Conservation (phyloP, 2,113 vertebrate genomes). For the Cryptoleucopteryx plumbea region DNA sequence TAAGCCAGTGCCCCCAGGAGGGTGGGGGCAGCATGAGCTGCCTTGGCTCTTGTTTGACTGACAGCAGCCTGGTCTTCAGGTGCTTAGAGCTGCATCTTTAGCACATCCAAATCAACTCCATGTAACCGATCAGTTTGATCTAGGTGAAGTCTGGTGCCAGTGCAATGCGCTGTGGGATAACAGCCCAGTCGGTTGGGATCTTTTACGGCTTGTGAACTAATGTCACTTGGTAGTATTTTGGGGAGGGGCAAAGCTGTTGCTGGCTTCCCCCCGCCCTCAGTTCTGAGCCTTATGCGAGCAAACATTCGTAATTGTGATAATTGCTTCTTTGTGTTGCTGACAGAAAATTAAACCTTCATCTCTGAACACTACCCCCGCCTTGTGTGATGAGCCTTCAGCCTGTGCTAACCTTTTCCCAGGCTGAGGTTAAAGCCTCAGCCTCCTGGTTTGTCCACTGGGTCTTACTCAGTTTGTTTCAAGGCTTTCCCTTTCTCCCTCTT, state of each 20-base stretch:
- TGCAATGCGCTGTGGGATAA: background rate
- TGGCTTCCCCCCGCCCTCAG: background rate
- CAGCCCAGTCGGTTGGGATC: background rate
- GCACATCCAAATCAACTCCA: background rate
- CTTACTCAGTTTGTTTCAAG: background rate
- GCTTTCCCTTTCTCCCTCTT: background rate
- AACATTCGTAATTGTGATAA: conserved; percentile 33
- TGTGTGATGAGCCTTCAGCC: background rate
- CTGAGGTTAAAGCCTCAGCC: background rate
- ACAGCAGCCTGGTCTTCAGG: background rate
- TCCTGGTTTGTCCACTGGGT: background rate
- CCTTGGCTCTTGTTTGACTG: background rate
- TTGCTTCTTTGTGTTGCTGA: conserved; percentile 35
- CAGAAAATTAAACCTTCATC: conserved; percentile 50
- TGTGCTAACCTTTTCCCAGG: background rate
- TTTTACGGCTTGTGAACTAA: background rate
- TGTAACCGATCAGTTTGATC: background rate
- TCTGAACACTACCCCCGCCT: background rate
- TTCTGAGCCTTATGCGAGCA: conserved; percentile 22
- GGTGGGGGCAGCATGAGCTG: background rate
- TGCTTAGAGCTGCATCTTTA: background rate
- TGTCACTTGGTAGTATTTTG: background rate
- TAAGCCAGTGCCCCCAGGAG: background rate
- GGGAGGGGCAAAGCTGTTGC: background rate
- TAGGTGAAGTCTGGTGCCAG: background rate